Base-by-base conservation (phyloP, 2,113 vertebrate genomes). In the Protobothrops flavoviridis region DNA sequence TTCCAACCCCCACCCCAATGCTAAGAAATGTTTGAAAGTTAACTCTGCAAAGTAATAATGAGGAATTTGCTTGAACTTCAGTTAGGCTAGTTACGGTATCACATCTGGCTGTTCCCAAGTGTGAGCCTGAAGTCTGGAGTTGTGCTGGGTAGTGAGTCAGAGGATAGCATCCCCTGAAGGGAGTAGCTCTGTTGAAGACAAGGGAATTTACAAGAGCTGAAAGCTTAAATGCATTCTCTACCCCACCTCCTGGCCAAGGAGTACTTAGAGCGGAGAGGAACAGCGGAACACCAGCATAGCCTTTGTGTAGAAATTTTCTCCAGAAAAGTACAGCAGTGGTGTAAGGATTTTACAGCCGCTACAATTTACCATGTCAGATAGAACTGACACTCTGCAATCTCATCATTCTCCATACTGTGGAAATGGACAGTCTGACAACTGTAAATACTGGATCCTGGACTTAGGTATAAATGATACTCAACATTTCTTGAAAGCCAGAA, bases 371-470 rank as follows among this genome's bases (percentile, higher is more conserved):
- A 99, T 99, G 99, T 98, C 99, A 55, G 98, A 98, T 97, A 97
- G 98, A 94, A 97, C 98, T 81, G 98, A 98, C 94, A 96, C 98
- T 59, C 95, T 98, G 94, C 98, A 98, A 94, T 97, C 98, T 0
- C 97, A 99, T 64, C 98, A 97, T 91, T 95, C 98, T 17, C 97
- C 98, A 93, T 98, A 96, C 96, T 96, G 96, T 1, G 0, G 97
- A 90, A 90, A 97, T 74, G 97, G 97, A 94, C 97, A 98, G 94
- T 96, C 98, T 0, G 97, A 98, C 93, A 98, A 97, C 97, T 99
- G 99, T 97, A 99, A 98, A 97, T 98, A 99, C 98, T 99, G 99
- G 99, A 98, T 99, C 94, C 98, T 99, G 96, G 99, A 99, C 98
- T 97, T 99, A 98, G 99, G 99, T 99, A 99, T 93, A 97, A 33